Evolutionary conservation across 2,797 vertebrate genomes (phyloP), one percentile per base, ranked within the genome.

Genomic region (Spinibarbus caldwelli): DNA sequence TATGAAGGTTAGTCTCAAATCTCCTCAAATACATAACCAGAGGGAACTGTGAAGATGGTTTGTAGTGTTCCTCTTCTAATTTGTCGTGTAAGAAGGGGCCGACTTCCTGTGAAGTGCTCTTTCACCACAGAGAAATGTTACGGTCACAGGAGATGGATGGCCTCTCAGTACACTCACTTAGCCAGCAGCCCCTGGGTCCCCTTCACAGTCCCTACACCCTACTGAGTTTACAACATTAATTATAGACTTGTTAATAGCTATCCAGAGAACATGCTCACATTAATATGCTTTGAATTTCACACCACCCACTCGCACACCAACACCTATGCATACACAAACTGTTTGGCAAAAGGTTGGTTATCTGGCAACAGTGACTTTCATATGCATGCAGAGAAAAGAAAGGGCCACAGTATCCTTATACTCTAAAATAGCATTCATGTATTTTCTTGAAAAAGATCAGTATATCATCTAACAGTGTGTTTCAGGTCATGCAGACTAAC

Each of bases 191-290:
- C 49, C 29, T 36, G 21, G 67, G 54, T 78, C 54, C 66, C 38
- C 67, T 78, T 83, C 26, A 68, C 57, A 82, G 71, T 43, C 72
- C n/a, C 41, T 66, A 64, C 19, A 80, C n/a, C 62, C 52, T 75
- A 67, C 76, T 57, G 73, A 82, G 72, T 85, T 49, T 87, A 76
- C 71, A 80, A 57, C 73, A 80, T 81, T 88, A 87, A 88, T 84
- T 90, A 85, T 80, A 83, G 52, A 84, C 52, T 54, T 86, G 84
- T 77, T n/a, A n/a, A n/a, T 23, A 38, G 34, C 64, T 64, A 82
- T 62, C 19, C 31, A 59, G 41, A 71, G n/a, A 36, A 82, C 76
- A 47, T 43, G 77, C 21, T 36, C 67, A 79, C 83, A 84, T 59
- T 78, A 85, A 85, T 71, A 72, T 78, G 66, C 41, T 79, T 71